A percentile compares a stretch with the other conserved stretches of the same genome.
Evolutionary conservation across 2,113 vertebrate genomes (phyloP).

Genomic region (Pyxicephalus adspersus): DNA sequence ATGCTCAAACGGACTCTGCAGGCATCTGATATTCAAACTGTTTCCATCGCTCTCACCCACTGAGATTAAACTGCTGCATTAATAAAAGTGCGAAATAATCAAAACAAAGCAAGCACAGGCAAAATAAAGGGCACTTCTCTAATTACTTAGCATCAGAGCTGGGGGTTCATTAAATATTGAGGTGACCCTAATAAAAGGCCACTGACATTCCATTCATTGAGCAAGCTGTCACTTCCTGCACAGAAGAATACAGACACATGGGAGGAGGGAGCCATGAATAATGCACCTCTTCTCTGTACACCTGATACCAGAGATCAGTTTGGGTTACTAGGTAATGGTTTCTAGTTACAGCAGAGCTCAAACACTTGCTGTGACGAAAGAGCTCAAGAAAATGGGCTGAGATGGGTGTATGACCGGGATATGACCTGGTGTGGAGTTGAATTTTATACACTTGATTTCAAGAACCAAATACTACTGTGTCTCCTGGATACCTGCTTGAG

Average conservation of each 20-base stretch:
- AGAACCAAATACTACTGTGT: too few species aligned
- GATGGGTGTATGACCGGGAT: constrained; percentile 11
- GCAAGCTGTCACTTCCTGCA: constrained; percentile 39
- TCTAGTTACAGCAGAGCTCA: constrained; percentile 52
- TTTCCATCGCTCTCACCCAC: constrained; percentile 46
- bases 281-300: constrained; percentile 9
- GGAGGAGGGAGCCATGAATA: constrained; percentile 62
- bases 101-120: constrained; percentile 43
- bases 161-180: constrained; percentile 67
- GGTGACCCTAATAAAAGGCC: constrained; percentile 62
- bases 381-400: neutral
- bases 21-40: constrained; percentile 28
- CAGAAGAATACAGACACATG: neutral
- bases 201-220: constrained; percentile 60
- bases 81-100: constrained; percentile 51
- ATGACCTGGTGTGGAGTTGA: constrained; percentile 13
- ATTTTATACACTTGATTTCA: too few species aligned
- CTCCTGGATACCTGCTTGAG: too few species aligned
- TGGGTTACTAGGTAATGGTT: constrained; percentile 47
- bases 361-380: neutral
- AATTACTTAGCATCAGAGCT: constrained; percentile 56
- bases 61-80: constrained; percentile 59
- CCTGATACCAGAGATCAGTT: constrained; percentile 5
- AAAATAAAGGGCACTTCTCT: constrained; percentile 59
- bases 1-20: neutral